phyloP scores from a whole-genome alignment of 2,113 vertebrate species.

The Arothron firmamentum region DNA sequence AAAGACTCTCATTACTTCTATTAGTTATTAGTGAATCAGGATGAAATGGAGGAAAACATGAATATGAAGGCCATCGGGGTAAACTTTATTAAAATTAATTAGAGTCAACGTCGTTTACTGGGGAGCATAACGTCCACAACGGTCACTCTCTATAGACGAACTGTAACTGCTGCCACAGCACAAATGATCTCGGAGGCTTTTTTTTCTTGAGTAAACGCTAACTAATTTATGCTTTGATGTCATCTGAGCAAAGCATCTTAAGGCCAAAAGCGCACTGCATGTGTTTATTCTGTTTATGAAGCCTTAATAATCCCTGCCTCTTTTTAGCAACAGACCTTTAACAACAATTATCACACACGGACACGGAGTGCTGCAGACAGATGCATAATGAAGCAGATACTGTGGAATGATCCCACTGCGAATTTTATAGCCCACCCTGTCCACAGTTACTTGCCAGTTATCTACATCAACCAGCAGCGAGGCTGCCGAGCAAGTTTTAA shows the following conservation, averaged over 20 bases:
- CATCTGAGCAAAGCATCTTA: constrained; percentile 64
- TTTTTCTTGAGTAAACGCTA: constrained; percentile 65
- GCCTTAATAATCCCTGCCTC: constrained; percentile 75
- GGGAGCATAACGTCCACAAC: constrained; percentile 64
- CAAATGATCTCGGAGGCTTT: constrained; percentile 76
- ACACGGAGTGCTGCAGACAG: constrained; percentile 61
- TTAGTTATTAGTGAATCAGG: constrained; percentile 74
- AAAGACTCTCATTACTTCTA: constrained; percentile 77
- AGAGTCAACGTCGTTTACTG: constrained; percentile 74
- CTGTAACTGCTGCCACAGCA: constrained; percentile 40
- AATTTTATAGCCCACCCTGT: constrained; percentile 48
- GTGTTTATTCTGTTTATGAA: constrained; percentile 76
- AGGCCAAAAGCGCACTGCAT: constrained; percentile 59
- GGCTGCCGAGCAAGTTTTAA: neutral
- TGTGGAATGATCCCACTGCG: constrained; percentile 57
- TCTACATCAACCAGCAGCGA: constrained; percentile 17
- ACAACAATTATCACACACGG: constrained; percentile 76
- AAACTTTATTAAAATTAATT: constrained; percentile 81
- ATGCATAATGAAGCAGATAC: constrained; percentile 69
- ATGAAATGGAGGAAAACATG: constrained; percentile 73
- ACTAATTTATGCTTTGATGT: constrained; percentile 79
- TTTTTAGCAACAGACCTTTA: constrained; percentile 76
- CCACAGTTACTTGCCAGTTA: constrained; percentile 30
- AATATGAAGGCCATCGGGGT: constrained; percentile 58
- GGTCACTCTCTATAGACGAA: constrained; percentile 65